Evolutionary conservation across 2,113 vertebrate species (phyloP).

Genomic region (Zosterops japonicus): DNA sequence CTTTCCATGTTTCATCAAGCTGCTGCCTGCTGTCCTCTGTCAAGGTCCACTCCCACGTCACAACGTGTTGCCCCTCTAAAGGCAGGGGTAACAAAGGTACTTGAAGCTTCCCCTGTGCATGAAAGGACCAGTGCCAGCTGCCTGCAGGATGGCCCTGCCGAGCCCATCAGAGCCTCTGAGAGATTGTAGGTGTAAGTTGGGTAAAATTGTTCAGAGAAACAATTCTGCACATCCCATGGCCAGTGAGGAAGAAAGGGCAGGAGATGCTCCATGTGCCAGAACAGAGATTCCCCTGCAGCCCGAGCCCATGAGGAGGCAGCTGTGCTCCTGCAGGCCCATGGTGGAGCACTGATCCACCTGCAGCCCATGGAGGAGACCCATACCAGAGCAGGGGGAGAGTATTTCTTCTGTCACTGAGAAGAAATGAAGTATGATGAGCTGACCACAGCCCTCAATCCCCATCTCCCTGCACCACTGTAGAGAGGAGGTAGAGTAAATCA

Average conservation of each 20-base stretch:
- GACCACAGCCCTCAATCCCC: background rate
- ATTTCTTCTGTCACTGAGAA: background rate
- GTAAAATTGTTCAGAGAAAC: background rate
- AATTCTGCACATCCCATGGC: background rate
- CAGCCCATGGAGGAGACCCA: background rate
- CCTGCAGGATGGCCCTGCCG: background rate
- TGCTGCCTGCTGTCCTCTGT: too few species aligned
- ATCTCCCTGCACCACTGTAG: background rate
- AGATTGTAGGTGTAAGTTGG: accelerated
- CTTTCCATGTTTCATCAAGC: too few species aligned
- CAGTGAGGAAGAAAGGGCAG: background rate
- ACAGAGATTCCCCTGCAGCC: background rate
- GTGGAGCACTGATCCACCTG: background rate
- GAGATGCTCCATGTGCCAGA: background rate
- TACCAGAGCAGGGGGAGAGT: background rate
- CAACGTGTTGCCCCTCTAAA: too few species aligned
- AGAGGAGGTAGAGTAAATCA: background rate
- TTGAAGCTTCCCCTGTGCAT: background rate
- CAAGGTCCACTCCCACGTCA: too few species aligned
- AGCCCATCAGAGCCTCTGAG: background rate
- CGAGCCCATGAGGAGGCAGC: accelerated
- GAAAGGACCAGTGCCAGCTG: background rate
- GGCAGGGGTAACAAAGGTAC: too few species aligned
- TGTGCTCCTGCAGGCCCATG: background rate
- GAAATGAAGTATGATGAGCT: background rate